Conservation (phyloP, 1,140 invertebrate genomes). For the Cataglyphis hispanica region DNA sequence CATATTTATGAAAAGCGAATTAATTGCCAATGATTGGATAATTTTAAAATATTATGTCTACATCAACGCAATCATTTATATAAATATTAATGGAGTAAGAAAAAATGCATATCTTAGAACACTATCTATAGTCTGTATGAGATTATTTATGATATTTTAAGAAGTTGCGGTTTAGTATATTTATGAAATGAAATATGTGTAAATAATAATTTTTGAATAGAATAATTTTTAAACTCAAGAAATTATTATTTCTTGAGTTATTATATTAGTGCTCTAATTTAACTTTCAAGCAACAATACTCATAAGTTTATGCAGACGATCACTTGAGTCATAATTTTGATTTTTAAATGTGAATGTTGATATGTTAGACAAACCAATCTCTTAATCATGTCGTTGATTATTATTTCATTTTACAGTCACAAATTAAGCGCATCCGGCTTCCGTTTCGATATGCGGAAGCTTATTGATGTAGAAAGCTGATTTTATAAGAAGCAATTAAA, state of each 20-base stretch:
- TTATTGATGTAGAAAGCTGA: conserved; percentile 58
- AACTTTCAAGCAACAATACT: too few species aligned
- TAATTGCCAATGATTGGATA: neutral
- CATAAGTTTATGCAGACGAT: too few species aligned
- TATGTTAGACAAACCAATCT: conserved; percentile 49
- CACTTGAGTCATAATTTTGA: neutral
- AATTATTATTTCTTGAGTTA: too few species aligned
- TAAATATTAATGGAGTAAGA: neutral
- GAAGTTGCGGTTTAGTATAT: too few species aligned
- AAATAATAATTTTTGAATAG: too few species aligned
- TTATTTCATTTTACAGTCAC: conserved; percentile 34
- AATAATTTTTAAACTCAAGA: too few species aligned
- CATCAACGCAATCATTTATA: neutral
- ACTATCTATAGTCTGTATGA: too few species aligned
- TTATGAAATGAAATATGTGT: too few species aligned
- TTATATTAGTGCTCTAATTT: too few species aligned
- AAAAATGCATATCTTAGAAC: neutral
- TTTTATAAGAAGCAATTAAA: neutral
- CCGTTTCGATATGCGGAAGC: conserved; percentile 50
- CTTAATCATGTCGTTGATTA: conserved; percentile 43
- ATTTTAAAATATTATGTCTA: neutral
- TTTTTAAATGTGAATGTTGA: conserved; percentile 46
- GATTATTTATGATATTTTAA: too few species aligned
- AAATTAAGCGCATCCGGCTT: conserved; percentile 76
- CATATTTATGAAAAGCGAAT: neutral